Percentiles rank a stretch among this genome's conserved stretches.
Evolutionary conservation across 1,140 invertebrate genomes (phyloP).

Genomic region (Lordiphosa mommai): DNA sequence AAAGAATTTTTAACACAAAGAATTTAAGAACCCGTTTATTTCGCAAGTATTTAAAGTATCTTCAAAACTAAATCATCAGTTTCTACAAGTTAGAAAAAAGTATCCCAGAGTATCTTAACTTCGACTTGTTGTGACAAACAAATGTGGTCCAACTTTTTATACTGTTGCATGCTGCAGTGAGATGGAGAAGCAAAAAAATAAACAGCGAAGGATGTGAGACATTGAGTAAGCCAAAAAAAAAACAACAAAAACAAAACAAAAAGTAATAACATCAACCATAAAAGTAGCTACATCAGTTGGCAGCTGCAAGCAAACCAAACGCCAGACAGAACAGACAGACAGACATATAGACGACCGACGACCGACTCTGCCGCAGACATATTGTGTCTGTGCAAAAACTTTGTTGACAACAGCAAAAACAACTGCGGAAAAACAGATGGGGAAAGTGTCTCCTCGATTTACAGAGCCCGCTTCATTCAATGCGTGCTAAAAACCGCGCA

Average conservation of each 20-base stretch:
- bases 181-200: slow-evolving; percentile 15
- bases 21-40: no score
- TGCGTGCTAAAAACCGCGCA: slow-evolving; percentile 55
- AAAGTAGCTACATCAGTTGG: slow-evolving; percentile 75
- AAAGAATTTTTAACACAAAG: no score
- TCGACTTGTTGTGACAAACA: not conserved
- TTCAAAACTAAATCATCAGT: no score
- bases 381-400: slow-evolving; percentile 75
- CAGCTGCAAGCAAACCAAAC: slow-evolving; percentile 56
- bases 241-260: slow-evolving; percentile 23
- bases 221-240: slow-evolving; percentile 24
- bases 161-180: slow-evolving; percentile 49
- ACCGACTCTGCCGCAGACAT: slow-evolving; percentile 56
- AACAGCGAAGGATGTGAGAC: not conserved
- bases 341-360: slow-evolving; percentile 24
- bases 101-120: not conserved
- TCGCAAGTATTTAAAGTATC: no score
- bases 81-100: no score
- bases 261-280: slow-evolving; percentile 76
- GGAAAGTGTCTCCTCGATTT: slow-evolving; percentile 44
- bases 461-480: slow-evolving; percentile 16
- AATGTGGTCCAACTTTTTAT: slow-evolving; percentile 41
- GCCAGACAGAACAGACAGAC: not conserved
- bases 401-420: slow-evolving; percentile 59
- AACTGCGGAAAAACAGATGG: slow-evolving; percentile 27